Conservation (phyloP, 2,113 vertebrate genomes). For the Chunga burmeisteri region DNA sequence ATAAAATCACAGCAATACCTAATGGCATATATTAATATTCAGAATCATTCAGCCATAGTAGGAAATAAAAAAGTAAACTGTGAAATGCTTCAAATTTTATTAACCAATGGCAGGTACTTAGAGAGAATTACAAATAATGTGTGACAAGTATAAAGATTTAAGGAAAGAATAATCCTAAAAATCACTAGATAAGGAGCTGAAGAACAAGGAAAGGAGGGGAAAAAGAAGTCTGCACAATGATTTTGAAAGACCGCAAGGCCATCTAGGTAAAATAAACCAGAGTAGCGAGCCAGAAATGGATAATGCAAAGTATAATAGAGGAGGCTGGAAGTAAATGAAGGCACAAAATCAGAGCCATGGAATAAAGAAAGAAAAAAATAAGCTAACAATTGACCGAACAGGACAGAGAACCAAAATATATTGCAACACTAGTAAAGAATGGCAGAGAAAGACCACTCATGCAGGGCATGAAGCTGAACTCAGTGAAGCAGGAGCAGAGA, state of each 20-base stretch:
- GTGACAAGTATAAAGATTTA: background rate
- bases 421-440: background rate
- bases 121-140: background rate
- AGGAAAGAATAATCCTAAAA: background rate
- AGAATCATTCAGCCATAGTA: background rate
- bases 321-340: background rate
- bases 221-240: background rate
- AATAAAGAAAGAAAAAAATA: background rate
- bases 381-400: background rate
- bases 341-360: background rate
- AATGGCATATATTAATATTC: background rate
- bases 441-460: background rate
- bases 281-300: background rate
- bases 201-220: background rate
- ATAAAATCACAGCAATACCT: background rate
- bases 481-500: background rate
- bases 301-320: background rate
- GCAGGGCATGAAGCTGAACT: background rate
- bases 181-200: background rate
- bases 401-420: background rate
- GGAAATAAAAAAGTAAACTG: background rate
- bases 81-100: background rate
- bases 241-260: background rate
- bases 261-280: background rate
- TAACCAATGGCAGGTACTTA: background rate